Base-by-base conservation (phyloP, 30 jellyfish, hydroid and myxozoan genomes). In the Nemopilema nomurai region DNA sequence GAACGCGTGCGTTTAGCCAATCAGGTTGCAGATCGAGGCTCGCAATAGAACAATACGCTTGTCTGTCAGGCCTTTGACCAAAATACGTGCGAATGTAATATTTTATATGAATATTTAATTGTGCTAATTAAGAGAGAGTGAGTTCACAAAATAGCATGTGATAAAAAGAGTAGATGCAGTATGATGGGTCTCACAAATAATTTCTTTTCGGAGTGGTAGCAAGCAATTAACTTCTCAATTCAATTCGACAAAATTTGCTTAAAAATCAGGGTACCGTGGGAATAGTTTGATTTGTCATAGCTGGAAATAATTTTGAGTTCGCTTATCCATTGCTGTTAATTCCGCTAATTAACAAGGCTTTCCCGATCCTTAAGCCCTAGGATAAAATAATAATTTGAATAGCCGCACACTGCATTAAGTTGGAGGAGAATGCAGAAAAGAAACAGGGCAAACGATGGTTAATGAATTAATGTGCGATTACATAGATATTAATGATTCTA, bases 321-420 rank as follows among this genome's bases (percentile, higher is more conserved):
- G 80, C 89, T 77, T 64, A 76, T 76, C 95, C 87, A 77, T 76
- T 69, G 87, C 89, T 76, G 80, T 70, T 86, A 86, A 86, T 86
- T 86, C 95, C 95, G 95, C 51, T 86, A 86, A 86, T 86, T 86
- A 86, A 77, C 84, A 64, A 86, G 89, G 74, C 75, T 69, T 77
- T 65, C 80, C 89, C 89, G 95, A 76, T 71, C 95, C 77, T 71
- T 79, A 79, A 70, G 82, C 71, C 68, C 71, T 27, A 74, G 85
- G 89, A 71, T 69, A 64, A 49, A 28, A 65, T 86, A 52, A 86
- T 86, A 27, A 71, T 71, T 71, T 73, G 82, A 73, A 84, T 84
- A 26, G 79, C 32, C 77, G 87, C 81, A 51, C 68, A 49, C 63
- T 84, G 78, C 33, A 28, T 32, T 28, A 27, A 62, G 82, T 32